A percentile compares a stretch with the other conserved stretches of the same genome.
These are phyloP conservation scores for Augochlora pura DNA, from an alignment of 1,140 invertebrate species.

Conservation along the genomic window DNA sequence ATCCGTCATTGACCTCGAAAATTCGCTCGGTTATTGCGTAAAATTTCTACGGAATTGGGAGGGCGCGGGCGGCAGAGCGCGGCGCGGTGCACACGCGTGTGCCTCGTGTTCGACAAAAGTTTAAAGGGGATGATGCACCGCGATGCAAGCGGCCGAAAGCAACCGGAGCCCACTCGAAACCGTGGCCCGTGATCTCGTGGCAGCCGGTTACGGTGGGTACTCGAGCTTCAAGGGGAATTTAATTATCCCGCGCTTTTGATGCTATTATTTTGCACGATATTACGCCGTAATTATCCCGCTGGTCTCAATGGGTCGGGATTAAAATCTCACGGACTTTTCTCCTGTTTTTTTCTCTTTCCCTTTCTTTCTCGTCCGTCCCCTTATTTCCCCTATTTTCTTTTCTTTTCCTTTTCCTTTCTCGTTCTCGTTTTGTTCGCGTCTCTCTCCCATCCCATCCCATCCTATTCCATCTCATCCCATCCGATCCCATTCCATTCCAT, in stretches of 20 bases:
- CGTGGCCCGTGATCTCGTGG: neutral
- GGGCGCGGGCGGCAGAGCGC: too few species aligned
- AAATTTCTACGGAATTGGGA: slow-evolving; percentile 31
- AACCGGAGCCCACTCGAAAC: slow-evolving; percentile 12
- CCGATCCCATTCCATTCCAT: too few species aligned
- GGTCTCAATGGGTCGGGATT: slow-evolving; percentile 53
- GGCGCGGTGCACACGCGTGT: too few species aligned
- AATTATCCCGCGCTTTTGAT: slow-evolving; percentile 55
- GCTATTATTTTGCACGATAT: slow-evolving; percentile 58
- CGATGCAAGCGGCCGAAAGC: neutral
- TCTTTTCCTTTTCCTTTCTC: too few species aligned
- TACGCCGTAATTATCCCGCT: slow-evolving; percentile 51
- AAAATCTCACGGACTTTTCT: slow-evolving; percentile 49
- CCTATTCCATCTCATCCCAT: too few species aligned
- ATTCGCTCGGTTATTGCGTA: slow-evolving; percentile 31
- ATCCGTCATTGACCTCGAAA: slow-evolving; percentile 32
- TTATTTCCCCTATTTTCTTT: too few species aligned
- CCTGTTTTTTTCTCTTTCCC: neutral
- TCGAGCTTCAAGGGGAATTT: slow-evolving; percentile 50
- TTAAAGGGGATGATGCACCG: slow-evolving; percentile 41
- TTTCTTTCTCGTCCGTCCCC: too few species aligned
- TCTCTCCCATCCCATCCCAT: too few species aligned
- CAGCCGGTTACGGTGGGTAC: slow-evolving; percentile 23
- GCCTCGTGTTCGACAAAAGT: slow-evolving; percentile 17
- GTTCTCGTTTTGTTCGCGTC: too few species aligned